These are phyloP conservation scores for Pachymerium ferrugineum DNA, from an alignment of 2,888 invertebrate genomes.

Conservation along the genomic window DNA sequence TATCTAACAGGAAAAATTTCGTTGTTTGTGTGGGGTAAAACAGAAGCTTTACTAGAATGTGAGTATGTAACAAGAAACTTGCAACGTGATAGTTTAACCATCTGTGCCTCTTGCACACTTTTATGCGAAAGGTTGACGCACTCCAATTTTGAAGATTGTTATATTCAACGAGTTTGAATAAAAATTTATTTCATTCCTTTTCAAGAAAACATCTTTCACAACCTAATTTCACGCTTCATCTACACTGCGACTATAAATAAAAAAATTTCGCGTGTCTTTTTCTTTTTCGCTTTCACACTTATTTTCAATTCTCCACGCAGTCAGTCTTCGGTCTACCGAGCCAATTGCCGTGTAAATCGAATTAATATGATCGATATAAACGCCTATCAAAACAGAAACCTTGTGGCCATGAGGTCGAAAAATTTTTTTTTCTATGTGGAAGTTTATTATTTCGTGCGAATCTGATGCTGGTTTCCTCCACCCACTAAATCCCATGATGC, in stretches of 20 bases:
- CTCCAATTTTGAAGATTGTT: background rate
- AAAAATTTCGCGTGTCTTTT: no score
- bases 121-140: background rate
- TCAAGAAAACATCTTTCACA: no score
- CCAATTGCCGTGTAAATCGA: no score
- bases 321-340: no score
- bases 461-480: background rate
- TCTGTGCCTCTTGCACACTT: background rate
- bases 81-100: background rate
- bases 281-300: no score
- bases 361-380: no score
- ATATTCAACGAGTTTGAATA: no score
- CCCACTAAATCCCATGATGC: background rate
- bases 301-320: no score
- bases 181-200: no score
- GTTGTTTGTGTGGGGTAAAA: background rate
- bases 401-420: background rate
- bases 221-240: no score
- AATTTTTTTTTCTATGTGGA: background rate
- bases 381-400: background rate
- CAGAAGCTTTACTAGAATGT: background rate
- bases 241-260: no score
- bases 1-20: no score
- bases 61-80: background rate
- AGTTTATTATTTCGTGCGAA: conserved; percentile 2